Conservation (phyloP, 2,888 invertebrate genomes). For the Cylloceria caligata region DNA sequence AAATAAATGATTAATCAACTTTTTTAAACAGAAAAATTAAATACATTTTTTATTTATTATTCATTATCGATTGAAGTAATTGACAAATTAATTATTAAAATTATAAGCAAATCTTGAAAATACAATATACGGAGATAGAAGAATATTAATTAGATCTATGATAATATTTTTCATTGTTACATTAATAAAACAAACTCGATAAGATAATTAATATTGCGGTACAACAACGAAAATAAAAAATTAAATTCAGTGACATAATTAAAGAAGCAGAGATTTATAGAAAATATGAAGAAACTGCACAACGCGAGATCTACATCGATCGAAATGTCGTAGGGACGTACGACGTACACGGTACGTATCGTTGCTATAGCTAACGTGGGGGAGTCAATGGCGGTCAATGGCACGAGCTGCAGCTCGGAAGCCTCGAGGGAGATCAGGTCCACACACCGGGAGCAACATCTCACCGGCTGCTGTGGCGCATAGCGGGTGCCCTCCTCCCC, state of each 20-base stretch:
- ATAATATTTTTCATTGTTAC: no score
- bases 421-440: conserved; percentile 77
- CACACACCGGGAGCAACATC: conserved; percentile 77
- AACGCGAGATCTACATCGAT: conserved; percentile 55
- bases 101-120: no score
- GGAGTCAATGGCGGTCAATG: conserved; percentile 84
- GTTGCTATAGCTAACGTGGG: conserved; percentile 76
- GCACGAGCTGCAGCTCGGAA: conserved; percentile 79
- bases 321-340: conserved; percentile 56
- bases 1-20: no score
- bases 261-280: background rate
- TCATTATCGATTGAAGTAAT: no score
- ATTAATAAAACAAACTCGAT: no score
- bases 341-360: conserved; percentile 30
- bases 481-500: conserved; percentile 66
- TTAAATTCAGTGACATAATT: background rate
- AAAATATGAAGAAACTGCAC: conserved; percentile 7
- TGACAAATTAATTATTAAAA: no score
- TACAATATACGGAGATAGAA: no score
- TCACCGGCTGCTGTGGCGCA: conserved; percentile 75
- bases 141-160: no score
- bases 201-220: no score
- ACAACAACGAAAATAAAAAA: no score
- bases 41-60: no score
- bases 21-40: no score